Evolutionary conservation across 2,888 invertebrate genomes (phyloP), one percentile per base, ranked within the genome.

Genomic region (Prenolepis imparis): DNA sequence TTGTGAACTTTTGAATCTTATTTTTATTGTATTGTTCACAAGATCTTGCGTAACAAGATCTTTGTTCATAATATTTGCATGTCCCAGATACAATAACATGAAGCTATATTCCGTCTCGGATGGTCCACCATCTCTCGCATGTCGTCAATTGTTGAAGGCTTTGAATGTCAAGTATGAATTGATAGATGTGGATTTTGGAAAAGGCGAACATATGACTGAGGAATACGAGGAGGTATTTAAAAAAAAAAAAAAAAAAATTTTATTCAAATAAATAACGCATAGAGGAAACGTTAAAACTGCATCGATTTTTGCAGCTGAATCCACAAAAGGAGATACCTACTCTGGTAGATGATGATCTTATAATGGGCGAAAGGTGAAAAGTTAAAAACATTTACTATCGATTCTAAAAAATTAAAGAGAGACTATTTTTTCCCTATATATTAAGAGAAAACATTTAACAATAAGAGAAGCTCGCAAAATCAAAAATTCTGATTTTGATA

Each of bases 281-380:
- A 52, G 3, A 55, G 12, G 5, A 70, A 75, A 28, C 12, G 41
- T 24, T 55, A 59, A 39, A 64, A 24, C 28, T 12, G 8, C 67
- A 39, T 89, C 89, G 90, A 89, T 57, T 92, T 90, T 89, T 91
- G 72, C 94, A 97, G 97, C 95, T 97, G 95, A 97, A 97, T 94
- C 97, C 97, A 0, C 97, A 97, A 94, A 97, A 97, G 93, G 97
- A 97, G 94, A 97, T 97, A 91, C 97, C 98, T 0, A 96, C 97
- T 1, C 93, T 98, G 81, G 97, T 98, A 86, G 98, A 98, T 92
- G 96, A 97, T 91, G 98, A 98, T 32, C 97, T 98, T 93, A 96
- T 95, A 88, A 95, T 98, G 74, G 96, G 97, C 89, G 98, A 98
- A 95, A 98, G 97, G 93, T 93, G 86, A 86, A 5, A 61, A 24